Conservation (phyloP, 2,888 invertebrate species). For the Ophion slaviceki region DNA sequence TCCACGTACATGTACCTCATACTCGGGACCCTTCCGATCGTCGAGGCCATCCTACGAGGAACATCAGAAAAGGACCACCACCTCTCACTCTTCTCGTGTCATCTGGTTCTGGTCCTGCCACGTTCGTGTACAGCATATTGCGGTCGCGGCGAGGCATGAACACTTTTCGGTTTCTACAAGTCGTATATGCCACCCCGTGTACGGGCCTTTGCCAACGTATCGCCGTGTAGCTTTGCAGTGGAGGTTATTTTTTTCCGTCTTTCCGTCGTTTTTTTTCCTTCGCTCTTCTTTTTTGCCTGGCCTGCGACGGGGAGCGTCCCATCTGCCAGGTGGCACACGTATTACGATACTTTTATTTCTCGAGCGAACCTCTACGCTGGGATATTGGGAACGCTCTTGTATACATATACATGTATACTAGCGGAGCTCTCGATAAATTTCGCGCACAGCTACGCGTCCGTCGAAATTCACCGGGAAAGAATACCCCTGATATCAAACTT, state of each 20-base stretch:
- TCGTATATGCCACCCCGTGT: neutral
- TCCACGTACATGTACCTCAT: neutral
- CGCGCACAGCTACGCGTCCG: neutral
- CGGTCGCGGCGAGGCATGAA: conserved; percentile 28
- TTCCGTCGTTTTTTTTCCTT: conserved; percentile 1
- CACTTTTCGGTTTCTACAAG: conserved; percentile 27
- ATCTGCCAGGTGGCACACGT: conserved; percentile 7
- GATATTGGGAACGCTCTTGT: neutral
- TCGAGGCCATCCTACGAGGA: conserved; percentile 22
- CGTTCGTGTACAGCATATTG: conserved; percentile 48
- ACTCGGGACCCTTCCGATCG: conserved; percentile 15
- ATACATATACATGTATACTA: neutral
- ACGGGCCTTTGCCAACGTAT: neutral
- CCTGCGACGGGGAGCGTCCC: neutral
- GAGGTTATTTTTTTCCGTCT: neutral
- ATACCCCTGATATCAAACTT: neutral
- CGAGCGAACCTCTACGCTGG: neutral
- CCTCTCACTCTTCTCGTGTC: conserved; percentile 36
- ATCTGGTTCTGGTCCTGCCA: conserved; percentile 35
- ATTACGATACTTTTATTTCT: conserved; percentile 13
- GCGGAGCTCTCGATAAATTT: neutral
- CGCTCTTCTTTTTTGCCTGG: neutral
- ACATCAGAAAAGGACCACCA: conserved; percentile 39
- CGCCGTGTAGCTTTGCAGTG: neutral
- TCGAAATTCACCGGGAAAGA: neutral